Evolutionary conservation across 2,888 invertebrate genomes (phyloP).

Genomic region (Endomychus coccineus): DNA sequence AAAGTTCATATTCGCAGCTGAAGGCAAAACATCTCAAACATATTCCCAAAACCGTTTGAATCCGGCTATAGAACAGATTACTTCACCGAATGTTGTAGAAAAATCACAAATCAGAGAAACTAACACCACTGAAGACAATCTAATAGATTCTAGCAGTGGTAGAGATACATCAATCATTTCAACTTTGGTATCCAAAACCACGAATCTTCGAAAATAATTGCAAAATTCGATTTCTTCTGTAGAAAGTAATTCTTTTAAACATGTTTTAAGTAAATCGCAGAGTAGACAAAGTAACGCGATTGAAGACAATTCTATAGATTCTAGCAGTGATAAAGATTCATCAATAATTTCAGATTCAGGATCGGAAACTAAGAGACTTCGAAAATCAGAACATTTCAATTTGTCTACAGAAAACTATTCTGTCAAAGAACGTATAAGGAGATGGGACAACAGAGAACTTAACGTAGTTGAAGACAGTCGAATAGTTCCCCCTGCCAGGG

Average conservation of each 20-base stretch:
- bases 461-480: too few relatives aligned
- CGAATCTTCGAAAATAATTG: not conserved
- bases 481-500: too few relatives aligned
- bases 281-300: too few relatives aligned
- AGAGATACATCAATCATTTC: constrained; percentile 5
- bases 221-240: constrained; percentile 1
- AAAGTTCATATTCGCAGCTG: too few relatives aligned
- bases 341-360: not conserved
- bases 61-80: too few relatives aligned
- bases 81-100: too few relatives aligned
- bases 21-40: too few relatives aligned
- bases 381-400: not conserved
- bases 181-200: not conserved
- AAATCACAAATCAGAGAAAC: too few relatives aligned
- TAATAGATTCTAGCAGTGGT: not conserved
- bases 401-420: constrained; percentile 1
- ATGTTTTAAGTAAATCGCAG: not conserved
- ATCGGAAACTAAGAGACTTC: not conserved
- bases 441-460: constrained; percentile 4
- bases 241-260: not conserved
- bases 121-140: too few relatives aligned
- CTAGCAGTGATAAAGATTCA: constrained; percentile 1
- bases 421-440: not conserved
- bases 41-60: too few relatives aligned
- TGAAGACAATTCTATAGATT: too few relatives aligned